phyloP scores from a whole-genome alignment of 1,140 invertebrate species.

The Lepidotrigona ventralis region DNA sequence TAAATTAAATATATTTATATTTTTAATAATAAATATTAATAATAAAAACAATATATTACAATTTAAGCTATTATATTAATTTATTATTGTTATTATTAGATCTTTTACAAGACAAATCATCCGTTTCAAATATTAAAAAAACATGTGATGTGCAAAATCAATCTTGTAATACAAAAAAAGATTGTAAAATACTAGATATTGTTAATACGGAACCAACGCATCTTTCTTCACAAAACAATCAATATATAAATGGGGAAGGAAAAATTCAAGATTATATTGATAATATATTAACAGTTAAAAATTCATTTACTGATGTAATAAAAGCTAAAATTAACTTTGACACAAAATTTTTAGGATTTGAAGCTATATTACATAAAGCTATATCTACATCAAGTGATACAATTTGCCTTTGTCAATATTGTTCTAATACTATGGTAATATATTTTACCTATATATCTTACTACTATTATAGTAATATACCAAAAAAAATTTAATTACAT shows the following conservation, averaged over 20 bases:
- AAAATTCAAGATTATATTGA: constrained; percentile 22
- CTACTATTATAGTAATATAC: background rate
- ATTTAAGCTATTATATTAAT: constrained; percentile 12
- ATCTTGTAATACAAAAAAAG: background rate
- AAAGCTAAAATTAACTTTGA: constrained; percentile 73
- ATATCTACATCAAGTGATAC: constrained; percentile 31
- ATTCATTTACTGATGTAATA: constrained; percentile 69
- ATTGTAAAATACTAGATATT: background rate
- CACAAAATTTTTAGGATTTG: constrained; percentile 70
- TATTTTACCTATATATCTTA: background rate
- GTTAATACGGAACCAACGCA: background rate
- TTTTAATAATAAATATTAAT: background rate
- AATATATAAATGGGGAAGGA: background rate
- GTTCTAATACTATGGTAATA: constrained; percentile 67
- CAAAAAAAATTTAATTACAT: background rate
- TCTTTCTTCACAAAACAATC: background rate
- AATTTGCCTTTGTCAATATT: constrained; percentile 67
- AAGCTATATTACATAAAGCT: constrained; percentile 59
- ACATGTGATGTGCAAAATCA: background rate
- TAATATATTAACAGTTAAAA: constrained; percentile 50
- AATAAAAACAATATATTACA: background rate
- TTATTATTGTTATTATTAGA: constrained; percentile 16
- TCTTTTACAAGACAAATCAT: constrained; percentile 29
- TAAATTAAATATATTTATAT: constrained; percentile 9
- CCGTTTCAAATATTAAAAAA: constrained; percentile 2